phyloP scores from a whole-genome alignment of 2,888 invertebrate species.

The Allacma fusca region DNA sequence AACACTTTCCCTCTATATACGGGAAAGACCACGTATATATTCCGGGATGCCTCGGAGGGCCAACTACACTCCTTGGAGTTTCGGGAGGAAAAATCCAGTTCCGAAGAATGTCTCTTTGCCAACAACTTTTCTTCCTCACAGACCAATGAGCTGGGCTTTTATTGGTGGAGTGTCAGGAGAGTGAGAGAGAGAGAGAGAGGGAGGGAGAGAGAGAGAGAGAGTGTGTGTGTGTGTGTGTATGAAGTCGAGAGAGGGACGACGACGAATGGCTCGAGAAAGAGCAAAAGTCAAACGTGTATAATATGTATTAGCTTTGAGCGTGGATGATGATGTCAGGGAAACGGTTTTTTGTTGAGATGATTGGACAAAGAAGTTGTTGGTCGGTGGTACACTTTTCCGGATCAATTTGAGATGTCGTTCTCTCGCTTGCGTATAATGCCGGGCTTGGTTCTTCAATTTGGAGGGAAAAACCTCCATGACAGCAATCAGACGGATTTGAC shows the following conservation, averaged over 20 bases:
- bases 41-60: not conserved
- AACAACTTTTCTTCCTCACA: conserved; percentile 20
- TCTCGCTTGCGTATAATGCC: conserved; percentile 31
- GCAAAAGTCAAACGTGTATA: not conserved
- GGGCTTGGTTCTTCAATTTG: not conserved
- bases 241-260: not conserved
- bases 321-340: conserved; percentile 18
- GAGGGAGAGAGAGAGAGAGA: not conserved
- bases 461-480: conserved; percentile 16
- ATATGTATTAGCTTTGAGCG: not conserved
- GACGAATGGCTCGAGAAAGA: not conserved
- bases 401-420: conserved; percentile 40
- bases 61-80: not conserved
- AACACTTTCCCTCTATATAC: conserved; percentile 36
- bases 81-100: not conserved
- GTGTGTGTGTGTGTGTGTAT: too few species aligned
- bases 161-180: conserved; percentile 17
- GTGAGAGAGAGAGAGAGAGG: not conserved
- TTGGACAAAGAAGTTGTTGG: conserved; percentile 28
- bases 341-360: conserved; percentile 36
- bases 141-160: conserved; percentile 15
- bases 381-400: conserved; percentile 39
- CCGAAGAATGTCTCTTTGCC: not conserved
- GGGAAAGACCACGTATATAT: not conserved
- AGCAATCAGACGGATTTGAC: conserved; percentile 7